These are phyloP conservation scores for Gymnocypris eckloni DNA, from an alignment of 2,797 vertebrate genomes.

Conservation along the genomic window DNA sequence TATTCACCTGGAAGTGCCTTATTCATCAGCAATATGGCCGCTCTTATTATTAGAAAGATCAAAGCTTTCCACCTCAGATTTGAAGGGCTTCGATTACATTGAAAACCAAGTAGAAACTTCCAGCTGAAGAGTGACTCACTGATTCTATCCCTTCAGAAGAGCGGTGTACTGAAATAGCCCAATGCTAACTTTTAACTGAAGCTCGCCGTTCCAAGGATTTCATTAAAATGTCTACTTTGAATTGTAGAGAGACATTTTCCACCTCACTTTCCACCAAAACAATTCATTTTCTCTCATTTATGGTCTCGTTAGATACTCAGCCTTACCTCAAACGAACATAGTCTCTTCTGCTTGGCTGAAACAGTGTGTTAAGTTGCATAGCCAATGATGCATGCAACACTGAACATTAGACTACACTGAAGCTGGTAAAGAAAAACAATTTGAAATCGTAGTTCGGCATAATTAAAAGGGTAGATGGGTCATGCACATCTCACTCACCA, in stretches of 20 bases:
- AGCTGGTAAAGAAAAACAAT: slow-evolving; percentile 26
- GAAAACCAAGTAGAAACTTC: slow-evolving; percentile 44
- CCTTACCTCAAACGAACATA: slow-evolving; percentile 25
- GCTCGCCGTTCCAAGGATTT: slow-evolving; percentile 17
- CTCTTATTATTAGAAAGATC: slow-evolving; percentile 22
- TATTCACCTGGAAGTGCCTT: slow-evolving; percentile 30
- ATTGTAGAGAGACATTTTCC: slow-evolving; percentile 34
- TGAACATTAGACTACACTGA: slow-evolving; percentile 44
- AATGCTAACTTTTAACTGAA: slow-evolving; percentile 34
- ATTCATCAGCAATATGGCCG: neutral
- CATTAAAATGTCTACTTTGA: slow-evolving; percentile 44
- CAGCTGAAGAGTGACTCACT: slow-evolving; percentile 25
- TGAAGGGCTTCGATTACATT: slow-evolving; percentile 40
- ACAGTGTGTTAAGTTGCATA: slow-evolving; percentile 37
- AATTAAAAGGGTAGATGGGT: slow-evolving; percentile 40
- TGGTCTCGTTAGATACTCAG: slow-evolving; percentile 28
- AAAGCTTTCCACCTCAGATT: slow-evolving; percentile 35
- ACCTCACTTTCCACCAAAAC: slow-evolving; percentile 45
- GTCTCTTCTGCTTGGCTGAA: slow-evolving; percentile 51
- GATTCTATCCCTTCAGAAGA: slow-evolving; percentile 31
- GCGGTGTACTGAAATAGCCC: slow-evolving; percentile 39
- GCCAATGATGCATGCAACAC: slow-evolving; percentile 43
- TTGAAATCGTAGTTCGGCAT: neutral
- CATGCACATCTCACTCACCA: slow-evolving; percentile 10
- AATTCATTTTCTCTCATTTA: slow-evolving; percentile 32